Conservation (phyloP, 2,888 invertebrate genomes). For the Cryptus viduatorius region DNA sequence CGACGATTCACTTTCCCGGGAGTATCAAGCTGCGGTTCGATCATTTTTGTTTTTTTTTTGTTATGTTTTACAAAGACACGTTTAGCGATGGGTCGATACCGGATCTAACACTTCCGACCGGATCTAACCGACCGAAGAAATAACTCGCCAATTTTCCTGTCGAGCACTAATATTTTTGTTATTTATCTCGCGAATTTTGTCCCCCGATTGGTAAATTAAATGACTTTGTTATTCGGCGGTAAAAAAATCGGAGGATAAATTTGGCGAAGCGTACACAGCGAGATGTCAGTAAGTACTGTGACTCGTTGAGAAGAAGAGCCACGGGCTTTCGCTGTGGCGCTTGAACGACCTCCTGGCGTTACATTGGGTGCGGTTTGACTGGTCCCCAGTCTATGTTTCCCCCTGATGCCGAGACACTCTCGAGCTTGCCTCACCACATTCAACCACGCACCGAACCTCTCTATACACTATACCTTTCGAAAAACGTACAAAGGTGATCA, state of each 20-base stretch:
- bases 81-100: not conserved
- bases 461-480: constrained; percentile 72
- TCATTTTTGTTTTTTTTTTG: constrained; percentile 27
- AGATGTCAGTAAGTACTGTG: constrained; percentile 30
- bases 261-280: not conserved
- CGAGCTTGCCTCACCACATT: constrained; percentile 45
- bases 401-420: constrained; percentile 58
- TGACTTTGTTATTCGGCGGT: not conserved
- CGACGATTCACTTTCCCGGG: constrained; percentile 50
- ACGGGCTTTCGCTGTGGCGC: constrained; percentile 67
- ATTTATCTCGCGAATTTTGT: not conserved
- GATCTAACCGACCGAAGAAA: constrained; percentile 3
- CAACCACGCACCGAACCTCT: constrained; percentile 19
- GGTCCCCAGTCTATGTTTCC: constrained; percentile 62
- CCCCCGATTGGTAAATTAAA: not conserved
- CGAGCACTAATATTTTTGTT: not conserved
- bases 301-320: constrained; percentile 21
- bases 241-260: not conserved
- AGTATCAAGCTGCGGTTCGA: not conserved
- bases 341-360: constrained; percentile 76
- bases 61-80: constrained; percentile 1
- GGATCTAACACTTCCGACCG: constrained; percentile 4
- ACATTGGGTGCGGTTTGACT: constrained; percentile 83
- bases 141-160: not conserved
- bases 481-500: constrained; percentile 76